These are phyloP conservation scores for Zophobas atratus DNA, from an alignment of 1,140 invertebrate species.

Conservation along the genomic window DNA sequence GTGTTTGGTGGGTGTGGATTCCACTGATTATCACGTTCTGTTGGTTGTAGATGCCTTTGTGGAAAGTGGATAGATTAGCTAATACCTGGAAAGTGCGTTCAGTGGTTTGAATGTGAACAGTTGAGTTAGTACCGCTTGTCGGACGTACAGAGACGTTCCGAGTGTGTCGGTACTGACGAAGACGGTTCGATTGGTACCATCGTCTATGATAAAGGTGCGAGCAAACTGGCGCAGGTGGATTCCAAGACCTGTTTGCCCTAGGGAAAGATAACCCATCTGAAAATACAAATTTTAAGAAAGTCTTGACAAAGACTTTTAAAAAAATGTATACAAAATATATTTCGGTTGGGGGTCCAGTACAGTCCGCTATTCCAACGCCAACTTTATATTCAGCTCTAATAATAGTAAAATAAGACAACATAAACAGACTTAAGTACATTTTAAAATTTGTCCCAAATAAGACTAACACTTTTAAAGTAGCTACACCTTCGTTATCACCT, in stretches of 20 bases:
- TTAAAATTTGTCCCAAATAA: too few relatives aligned
- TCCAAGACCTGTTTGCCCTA: constrained; percentile 86
- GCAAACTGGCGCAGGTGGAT: constrained; percentile 91
- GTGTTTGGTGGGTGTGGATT: constrained; percentile 91
- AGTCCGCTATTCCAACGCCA: constrained; percentile 87
- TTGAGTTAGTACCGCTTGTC: constrained; percentile 76
- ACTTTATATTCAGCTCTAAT: constrained; percentile 64
- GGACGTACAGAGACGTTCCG: constrained; percentile 86
- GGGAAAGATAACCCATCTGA: constrained; percentile 95
- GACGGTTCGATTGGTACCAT: constrained; percentile 77
- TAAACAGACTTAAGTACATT: not conserved
- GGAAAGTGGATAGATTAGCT: too few relatives aligned
- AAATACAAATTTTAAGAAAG: constrained; percentile 28
- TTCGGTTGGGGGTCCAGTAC: constrained; percentile 93
- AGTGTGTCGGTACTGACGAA: constrained; percentile 89
- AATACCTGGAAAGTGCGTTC: too few relatives aligned
- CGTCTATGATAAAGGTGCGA: constrained; percentile 88
- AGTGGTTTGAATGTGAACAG: not conserved
- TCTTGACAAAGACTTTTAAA: constrained; percentile 4
- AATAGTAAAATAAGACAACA: not conserved
- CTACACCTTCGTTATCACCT: too few relatives aligned
- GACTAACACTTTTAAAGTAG: too few relatives aligned
- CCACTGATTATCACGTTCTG: constrained; percentile 90
- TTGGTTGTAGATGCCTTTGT: constrained; percentile 74
- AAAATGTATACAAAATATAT: constrained; percentile 86